Evolutionary conservation across 2,113 vertebrate species (phyloP).

Genomic region (Gobiocypris rarus): DNA sequence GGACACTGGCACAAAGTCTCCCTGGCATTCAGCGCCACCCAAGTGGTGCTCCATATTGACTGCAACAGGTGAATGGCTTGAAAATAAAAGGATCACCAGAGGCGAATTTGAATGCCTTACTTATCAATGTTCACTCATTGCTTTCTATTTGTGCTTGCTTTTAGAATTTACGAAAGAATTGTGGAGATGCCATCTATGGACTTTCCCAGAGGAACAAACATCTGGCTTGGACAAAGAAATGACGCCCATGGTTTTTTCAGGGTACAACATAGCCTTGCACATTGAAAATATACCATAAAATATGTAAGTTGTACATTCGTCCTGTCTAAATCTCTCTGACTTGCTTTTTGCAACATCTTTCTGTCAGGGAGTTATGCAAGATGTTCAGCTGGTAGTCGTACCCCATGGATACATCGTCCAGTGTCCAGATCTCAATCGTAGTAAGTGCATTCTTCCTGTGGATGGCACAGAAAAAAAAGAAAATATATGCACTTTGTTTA

Average conservation of each 20-base stretch:
- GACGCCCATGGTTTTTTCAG: conserved; percentile 87
- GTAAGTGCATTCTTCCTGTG: conserved; percentile 75
- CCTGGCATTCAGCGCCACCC: conserved; percentile 84
- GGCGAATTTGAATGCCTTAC: background rate
- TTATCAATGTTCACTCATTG: background rate
- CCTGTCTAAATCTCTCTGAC: background rate
- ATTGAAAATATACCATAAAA: background rate
- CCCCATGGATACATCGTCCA: conserved; percentile 89
- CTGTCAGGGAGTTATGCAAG: conserved; percentile 86
- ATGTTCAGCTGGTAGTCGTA: conserved; percentile 84
- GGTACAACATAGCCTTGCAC: conserved; percentile 65
- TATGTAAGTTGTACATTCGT: background rate
- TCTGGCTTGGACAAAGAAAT: conserved; percentile 90
- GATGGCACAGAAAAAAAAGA: background rate
- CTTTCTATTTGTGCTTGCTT: background rate
- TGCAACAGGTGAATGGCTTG: conserved; percentile 83
- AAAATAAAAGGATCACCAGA: background rate
- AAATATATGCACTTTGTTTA: background rate
- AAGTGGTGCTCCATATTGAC: conserved; percentile 85
- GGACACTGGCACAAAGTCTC: conserved; percentile 88
- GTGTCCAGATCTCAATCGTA: conserved; percentile 91
- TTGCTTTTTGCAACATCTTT: background rate
- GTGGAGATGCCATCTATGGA: conserved; percentile 83
- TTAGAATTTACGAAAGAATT: conserved; percentile 88
- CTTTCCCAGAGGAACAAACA: conserved; percentile 78